Percentiles rank a stretch among this genome's conserved stretches.
Conservation (phyloP, 2,113 vertebrate species). For the Irena cyanogastra region DNA sequence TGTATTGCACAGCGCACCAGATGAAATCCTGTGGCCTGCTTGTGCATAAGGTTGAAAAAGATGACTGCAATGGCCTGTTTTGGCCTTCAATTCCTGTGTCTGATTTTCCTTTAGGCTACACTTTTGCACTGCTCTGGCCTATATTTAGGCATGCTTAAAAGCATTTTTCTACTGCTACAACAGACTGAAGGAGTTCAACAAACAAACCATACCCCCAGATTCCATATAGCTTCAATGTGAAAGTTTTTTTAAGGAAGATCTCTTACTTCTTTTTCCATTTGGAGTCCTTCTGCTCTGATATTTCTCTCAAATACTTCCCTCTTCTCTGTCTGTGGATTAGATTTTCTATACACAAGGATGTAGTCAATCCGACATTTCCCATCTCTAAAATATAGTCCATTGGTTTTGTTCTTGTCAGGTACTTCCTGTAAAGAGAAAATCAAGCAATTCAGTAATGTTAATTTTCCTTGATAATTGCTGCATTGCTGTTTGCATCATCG, state of each 20-base stretch:
- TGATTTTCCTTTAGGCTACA: conserved; percentile 1
- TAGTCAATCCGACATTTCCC: conserved; percentile 89
- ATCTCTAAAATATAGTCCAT: conserved; percentile 86
- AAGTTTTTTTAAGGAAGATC: not conserved
- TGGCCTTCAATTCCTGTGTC: not conserved
- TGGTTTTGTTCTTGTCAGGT: conserved; percentile 77
- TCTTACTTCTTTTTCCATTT: conserved; percentile 91
- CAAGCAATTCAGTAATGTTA: not conserved
- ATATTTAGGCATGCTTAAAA: conserved; percentile 7
- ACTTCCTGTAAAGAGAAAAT: conserved; percentile 70
- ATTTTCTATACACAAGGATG: conserved; percentile 91
- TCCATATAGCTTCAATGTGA: not conserved
- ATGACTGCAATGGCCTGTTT: not conserved
- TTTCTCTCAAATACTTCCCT: conserved; percentile 93
- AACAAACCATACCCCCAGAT: not conserved
- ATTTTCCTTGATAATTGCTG: not conserved
- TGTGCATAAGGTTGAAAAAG: not conserved
- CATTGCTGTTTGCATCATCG: not conserved
- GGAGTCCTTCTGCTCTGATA: conserved; percentile 89
- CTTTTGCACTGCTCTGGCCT: not conserved
- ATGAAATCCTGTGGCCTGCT: conserved; percentile 4
- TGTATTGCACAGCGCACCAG: not conserved
- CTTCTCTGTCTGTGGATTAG: conserved; percentile 84
- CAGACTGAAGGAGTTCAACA: not conserved
- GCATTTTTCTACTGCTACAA: not conserved